A percentile compares a stretch with the other conserved stretches of the same genome.
Conservation (phyloP, 1,140 invertebrate species). For the Leucophenga varia region DNA sequence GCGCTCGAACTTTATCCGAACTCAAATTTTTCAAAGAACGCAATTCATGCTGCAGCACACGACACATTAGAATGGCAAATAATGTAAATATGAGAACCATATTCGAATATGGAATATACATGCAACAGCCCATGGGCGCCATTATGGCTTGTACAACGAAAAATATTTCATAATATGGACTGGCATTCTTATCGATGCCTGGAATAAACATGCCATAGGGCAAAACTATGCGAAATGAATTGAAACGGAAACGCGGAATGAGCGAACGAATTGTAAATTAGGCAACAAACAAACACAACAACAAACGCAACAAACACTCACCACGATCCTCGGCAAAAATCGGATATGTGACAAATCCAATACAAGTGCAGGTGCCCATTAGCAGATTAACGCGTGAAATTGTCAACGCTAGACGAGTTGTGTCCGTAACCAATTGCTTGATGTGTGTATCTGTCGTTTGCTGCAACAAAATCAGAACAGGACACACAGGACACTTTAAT, state of each 20-base stretch:
- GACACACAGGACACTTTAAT: too few species aligned
- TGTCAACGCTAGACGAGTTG: constrained; percentile 26
- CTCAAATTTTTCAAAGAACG: constrained; percentile 18
- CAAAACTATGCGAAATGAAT: constrained; percentile 21
- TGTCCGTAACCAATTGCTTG: constrained; percentile 19
- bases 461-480: constrained; percentile 2
- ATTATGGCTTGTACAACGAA: constrained; percentile 43
- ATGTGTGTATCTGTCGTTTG: constrained; percentile 18
- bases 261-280: background rate
- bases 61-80: constrained; percentile 43
- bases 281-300: background rate
- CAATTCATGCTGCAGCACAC: constrained; percentile 37
- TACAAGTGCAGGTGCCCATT: constrained; percentile 39
- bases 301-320: constrained; percentile 1
- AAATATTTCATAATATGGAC: constrained; percentile 42
- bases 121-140: constrained; percentile 49
- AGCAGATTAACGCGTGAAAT: constrained; percentile 39
- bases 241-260: background rate
- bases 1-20: constrained; percentile 9
- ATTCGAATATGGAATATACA: constrained; percentile 49
- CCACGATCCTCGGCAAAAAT: constrained; percentile 40
- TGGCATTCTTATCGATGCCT: constrained; percentile 37
- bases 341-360: constrained; percentile 44
- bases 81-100: constrained; percentile 45
- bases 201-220: constrained; percentile 48